A percentile compares a stretch with the other conserved stretches of the same genome.
Evolutionary conservation across 2,797 vertebrate species (phyloP).

Genomic region (Acropternis orthonyx): DNA sequence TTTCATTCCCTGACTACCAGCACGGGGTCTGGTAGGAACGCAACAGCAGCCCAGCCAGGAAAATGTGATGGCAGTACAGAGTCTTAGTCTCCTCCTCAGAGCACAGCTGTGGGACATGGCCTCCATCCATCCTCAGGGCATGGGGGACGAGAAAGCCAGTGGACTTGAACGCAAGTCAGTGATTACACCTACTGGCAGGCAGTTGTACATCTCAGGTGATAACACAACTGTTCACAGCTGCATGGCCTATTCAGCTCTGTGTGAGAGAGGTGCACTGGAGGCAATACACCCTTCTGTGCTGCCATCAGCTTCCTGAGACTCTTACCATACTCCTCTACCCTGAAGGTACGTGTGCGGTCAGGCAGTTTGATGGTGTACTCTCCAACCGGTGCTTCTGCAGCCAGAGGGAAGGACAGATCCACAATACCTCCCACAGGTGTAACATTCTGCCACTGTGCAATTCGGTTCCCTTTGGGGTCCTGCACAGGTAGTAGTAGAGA

Average conservation of each 20-base stretch:
- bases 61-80: background rate
- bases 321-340: slow-evolving; percentile 79
- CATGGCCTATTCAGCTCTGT: background rate
- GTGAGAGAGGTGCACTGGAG: background rate
- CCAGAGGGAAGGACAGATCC: slow-evolving; percentile 74
- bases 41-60: background rate
- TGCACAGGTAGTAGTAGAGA: background rate
- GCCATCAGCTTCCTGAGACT: background rate
- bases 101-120: background rate
- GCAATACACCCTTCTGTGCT: background rate
- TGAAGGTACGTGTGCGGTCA: slow-evolving; percentile 58
- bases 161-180: background rate
- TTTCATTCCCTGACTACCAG: background rate
- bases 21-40: background rate
- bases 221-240: background rate
- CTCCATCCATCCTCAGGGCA: background rate
- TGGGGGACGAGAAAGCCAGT: background rate
- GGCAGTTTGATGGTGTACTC: slow-evolving; percentile 53
- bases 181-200: background rate
- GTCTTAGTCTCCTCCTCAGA: background rate
- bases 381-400: slow-evolving; percentile 73
- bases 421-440: slow-evolving; percentile 66
- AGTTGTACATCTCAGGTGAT: background rate
- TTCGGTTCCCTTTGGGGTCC: slow-evolving; percentile 72
- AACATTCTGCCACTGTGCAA: slow-evolving; percentile 78